phyloP scores from a whole-genome alignment of 2,888 invertebrate genomes.

The Drosophila ustulata region DNA sequence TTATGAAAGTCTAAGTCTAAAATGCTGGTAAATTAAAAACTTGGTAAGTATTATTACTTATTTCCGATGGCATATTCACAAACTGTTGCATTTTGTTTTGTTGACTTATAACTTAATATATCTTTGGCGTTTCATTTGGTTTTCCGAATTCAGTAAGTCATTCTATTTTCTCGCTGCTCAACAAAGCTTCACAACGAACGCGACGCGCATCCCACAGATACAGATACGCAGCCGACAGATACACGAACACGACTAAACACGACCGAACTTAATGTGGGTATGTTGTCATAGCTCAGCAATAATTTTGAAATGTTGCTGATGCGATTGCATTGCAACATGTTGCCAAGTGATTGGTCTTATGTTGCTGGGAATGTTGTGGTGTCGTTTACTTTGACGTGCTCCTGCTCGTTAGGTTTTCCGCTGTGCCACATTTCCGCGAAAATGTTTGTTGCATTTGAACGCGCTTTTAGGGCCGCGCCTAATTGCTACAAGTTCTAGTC shows the following conservation, averaged over 20 bases:
- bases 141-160: constrained; percentile 45
- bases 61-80: constrained; percentile 25
- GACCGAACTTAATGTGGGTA: constrained; percentile 35
- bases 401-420: constrained; percentile 41
- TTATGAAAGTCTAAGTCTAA: neutral
- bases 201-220: constrained; percentile 73
- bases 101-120: constrained; percentile 4
- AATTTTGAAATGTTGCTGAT: constrained; percentile 43
- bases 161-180: constrained; percentile 36
- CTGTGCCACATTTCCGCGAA: constrained; percentile 60
- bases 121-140: constrained; percentile 5
- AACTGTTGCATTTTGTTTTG: constrained; percentile 14
- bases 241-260: constrained; percentile 58
- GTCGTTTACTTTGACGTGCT: constrained; percentile 22
- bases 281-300: constrained; percentile 37
- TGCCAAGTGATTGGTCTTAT: constrained; percentile 27
- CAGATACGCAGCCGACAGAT: constrained; percentile 76
- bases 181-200: constrained; percentile 44
- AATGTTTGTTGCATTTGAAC: constrained; percentile 63
- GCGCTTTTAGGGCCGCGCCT: constrained; percentile 61
- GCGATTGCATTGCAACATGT: constrained; percentile 46
- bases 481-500: constrained; percentile 65
- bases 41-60: constrained; percentile 17
- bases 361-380: constrained; percentile 51
- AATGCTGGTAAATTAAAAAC: neutral